Percentiles rank a stretch among this genome's conserved stretches.
Evolutionary conservation across 2,888 invertebrate genomes (phyloP).

Genomic region (Pseudococcus longispinus): DNA sequence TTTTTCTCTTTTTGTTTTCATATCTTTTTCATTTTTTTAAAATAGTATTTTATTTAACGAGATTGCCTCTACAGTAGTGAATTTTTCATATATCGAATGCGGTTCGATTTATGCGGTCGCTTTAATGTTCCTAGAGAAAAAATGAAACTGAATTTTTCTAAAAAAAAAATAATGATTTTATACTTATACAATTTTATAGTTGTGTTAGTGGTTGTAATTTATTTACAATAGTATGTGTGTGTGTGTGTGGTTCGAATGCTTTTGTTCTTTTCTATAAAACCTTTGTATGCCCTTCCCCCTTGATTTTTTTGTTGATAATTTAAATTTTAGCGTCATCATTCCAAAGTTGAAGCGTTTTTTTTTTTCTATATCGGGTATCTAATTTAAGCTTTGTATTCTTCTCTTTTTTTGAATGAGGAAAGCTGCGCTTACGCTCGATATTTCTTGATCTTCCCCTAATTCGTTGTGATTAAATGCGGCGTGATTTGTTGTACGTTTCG

Average conservation of each 20-base stretch:
- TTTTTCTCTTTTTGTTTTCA: neutral
- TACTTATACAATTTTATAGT: conserved; percentile 16
- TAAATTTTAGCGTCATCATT: conserved; percentile 11
- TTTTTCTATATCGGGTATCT: neutral
- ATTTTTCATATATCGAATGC: conserved; percentile 7
- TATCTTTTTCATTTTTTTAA: neutral
- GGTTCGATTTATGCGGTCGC: neutral
- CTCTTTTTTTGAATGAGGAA: neutral
- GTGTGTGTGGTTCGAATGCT: neutral
- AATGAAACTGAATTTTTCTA: conserved; percentile 20
- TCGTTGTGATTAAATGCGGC: conserved; percentile 3
- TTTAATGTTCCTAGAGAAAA: conserved; percentile 42
- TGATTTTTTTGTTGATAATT: neutral
- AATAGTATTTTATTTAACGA: neutral
- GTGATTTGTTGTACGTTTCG: neutral
- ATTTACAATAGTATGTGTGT: neutral
- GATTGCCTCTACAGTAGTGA: neutral
- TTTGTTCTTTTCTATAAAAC: neutral
- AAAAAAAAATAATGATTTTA: neutral
- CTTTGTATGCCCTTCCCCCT: neutral
- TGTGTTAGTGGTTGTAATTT: conserved; percentile 40
- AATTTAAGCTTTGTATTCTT: neutral
- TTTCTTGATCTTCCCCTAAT: neutral
- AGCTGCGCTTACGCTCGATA: neutral
- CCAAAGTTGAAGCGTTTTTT: conserved; percentile 20